Evolutionary conservation across 2,113 vertebrate genomes (phyloP).

Genomic region (Otocyon megalotis): DNA sequence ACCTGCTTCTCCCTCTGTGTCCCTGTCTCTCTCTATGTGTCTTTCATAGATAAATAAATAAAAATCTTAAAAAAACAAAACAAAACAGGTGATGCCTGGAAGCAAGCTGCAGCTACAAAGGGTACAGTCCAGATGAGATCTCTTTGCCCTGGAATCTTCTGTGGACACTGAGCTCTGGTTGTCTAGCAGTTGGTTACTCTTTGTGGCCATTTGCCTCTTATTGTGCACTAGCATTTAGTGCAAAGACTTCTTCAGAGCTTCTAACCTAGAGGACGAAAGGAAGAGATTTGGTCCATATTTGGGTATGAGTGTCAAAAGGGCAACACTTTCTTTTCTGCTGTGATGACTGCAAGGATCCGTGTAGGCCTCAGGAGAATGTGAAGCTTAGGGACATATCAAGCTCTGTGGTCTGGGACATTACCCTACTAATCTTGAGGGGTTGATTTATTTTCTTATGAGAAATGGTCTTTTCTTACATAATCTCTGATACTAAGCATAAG

Average conservation of each 20-base stretch:
- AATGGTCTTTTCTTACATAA: neutral
- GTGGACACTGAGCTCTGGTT: neutral
- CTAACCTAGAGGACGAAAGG: neutral
- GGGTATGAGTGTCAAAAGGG: neutral
- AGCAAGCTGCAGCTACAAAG: neutral
- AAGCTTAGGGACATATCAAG: neutral
- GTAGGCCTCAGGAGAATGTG: neutral
- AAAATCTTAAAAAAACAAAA: too few relatives aligned
- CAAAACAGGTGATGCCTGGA: neutral
- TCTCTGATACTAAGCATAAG: neutral
- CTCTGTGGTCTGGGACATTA: neutral
- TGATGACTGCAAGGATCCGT: neutral
- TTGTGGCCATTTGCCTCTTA: neutral
- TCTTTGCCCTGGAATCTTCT: neutral
- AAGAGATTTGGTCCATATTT: neutral
- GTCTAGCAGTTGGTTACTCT: neutral
- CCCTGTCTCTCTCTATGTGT: too few relatives aligned
- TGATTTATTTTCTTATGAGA: neutral
- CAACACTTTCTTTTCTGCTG: neutral
- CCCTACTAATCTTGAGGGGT: neutral
- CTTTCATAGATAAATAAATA: too few relatives aligned
- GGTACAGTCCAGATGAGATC: neutral
- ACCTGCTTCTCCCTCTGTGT: too few relatives aligned
- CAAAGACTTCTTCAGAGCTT: neutral
- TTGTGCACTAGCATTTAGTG: neutral